These are phyloP conservation scores for Mus spretus DNA, from an alignment of 2,797 vertebrate species.

Conservation along the genomic window DNA sequence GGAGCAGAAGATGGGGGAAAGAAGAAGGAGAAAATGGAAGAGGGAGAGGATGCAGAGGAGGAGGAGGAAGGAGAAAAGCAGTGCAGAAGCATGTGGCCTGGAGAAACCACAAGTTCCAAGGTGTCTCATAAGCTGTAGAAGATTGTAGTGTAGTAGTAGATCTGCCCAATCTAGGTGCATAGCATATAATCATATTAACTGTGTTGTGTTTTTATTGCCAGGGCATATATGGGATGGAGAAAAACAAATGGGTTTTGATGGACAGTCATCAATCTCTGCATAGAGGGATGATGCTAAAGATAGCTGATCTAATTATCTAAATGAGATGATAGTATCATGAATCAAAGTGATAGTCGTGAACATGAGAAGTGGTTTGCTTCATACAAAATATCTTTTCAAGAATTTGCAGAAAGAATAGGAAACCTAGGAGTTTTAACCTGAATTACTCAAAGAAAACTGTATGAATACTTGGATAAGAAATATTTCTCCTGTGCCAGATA, in stretches of 20 bases:
- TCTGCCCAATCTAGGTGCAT: too few relatives aligned
- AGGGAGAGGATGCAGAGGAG: too few relatives aligned
- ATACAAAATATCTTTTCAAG: conserved; percentile 10
- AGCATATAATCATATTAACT: too few relatives aligned
- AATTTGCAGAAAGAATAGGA: neutral
- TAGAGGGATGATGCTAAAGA: neutral
- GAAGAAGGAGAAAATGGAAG: too few relatives aligned
- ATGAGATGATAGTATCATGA: neutral
- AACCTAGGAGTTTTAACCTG: neutral
- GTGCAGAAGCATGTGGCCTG: too few relatives aligned
- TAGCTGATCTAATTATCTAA: neutral
- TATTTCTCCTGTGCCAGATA: neutral
- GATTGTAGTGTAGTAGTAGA: too few relatives aligned
- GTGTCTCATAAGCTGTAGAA: too few relatives aligned
- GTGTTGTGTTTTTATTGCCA: too few relatives aligned
- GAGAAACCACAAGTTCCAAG: too few relatives aligned
- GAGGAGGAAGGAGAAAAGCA: too few relatives aligned
- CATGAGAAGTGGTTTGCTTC: neutral
- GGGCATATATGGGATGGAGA: neutral
- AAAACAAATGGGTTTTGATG: conserved; percentile 48
- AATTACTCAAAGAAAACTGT: conserved; percentile 44
- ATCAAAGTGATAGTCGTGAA: neutral
- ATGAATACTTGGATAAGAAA: conserved; percentile 13
- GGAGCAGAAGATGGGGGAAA: too few relatives aligned
- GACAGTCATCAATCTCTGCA: neutral